Evolutionary conservation across 2,797 vertebrate species (phyloP), one percentile per base, ranked within the genome.

Genomic region (Cyprinodon diabolis): DNA sequence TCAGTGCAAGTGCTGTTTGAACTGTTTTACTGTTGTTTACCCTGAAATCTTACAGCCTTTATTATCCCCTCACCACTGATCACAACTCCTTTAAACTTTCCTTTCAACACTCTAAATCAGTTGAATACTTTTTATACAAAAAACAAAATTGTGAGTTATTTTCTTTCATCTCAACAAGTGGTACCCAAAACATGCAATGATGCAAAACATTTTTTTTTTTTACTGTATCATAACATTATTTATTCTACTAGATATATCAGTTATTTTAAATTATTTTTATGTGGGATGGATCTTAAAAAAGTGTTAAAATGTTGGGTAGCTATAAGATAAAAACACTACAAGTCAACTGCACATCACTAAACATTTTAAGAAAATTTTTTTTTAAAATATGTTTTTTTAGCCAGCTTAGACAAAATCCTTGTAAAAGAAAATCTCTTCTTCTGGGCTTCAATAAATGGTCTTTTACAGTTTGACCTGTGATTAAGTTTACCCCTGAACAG

Each of bases 21-120:
- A 81, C 84, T 85, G 85, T 86, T 89, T 86, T 77, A 70, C 77
- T 75, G 86, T 81, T 89, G 90, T 93, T 91, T 87, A 90, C 84
- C 81, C 79, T 86, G 75, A 88, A 82, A 74, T 67, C 72, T 52
- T 66, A 52, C 72, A 76, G 78, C 66, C 82, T 83, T 57, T 69
- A 66, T 71, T 77, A 74, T 85, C 72, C 80, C 58, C 63, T 84
- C 63, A 57, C 83, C 79, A 47, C 85, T 74, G 84, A 85, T 83
- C 76, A 69, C 77, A 76, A 74, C 75, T 54, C 83, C 72, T 76
- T 81, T 49, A 68, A 86, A 85, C 69, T 80, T 78, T 86, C 77
- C 78, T 86, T 84, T 87, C 81, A 88, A 79, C 80, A 78, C 81
- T 84, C 66, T 76, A 75, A 74, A 84, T 81, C 67, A 85, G 80